Evolutionary conservation across 64 coral and sea anemone species (phyloP).

Genomic region (Pachyseris speciosa): DNA sequence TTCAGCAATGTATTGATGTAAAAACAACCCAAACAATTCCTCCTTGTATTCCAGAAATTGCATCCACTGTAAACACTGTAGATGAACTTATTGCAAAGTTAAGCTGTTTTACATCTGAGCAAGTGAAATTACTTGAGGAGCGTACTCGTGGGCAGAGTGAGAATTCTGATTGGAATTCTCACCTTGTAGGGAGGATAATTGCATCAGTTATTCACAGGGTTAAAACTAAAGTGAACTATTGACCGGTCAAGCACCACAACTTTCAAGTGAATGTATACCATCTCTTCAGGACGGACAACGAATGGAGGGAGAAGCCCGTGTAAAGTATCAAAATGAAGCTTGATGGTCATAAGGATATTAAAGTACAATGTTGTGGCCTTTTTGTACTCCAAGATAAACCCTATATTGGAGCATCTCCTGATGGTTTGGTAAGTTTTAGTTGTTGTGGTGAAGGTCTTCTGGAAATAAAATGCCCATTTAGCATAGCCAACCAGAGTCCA

Average conservation of each 20-base stretch:
- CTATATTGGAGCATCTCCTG: constrained; percentile 69
- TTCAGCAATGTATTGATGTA: background rate
- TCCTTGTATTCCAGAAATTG: constrained; percentile 30
- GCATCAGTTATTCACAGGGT: constrained; percentile 67
- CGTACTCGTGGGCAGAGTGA: constrained; percentile 53
- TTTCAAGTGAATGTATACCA: constrained; percentile 5
- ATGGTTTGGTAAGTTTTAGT: constrained; percentile 60
- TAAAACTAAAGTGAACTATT: constrained; percentile 56
- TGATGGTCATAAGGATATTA: constrained; percentile 48
- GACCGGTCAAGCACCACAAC: constrained; percentile 14
- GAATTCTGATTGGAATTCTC: constrained; percentile 66
- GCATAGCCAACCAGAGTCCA: constrained; percentile 41
- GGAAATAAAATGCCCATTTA: constrained; percentile 59
- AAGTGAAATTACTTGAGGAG: constrained; percentile 53
- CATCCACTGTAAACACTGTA: constrained; percentile 18
- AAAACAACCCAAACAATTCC: constrained; percentile 52
- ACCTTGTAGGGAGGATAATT: constrained; percentile 65
- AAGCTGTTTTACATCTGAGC: constrained; percentile 5
- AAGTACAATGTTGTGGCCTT: constrained; percentile 39
- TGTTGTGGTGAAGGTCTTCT: constrained; percentile 36
- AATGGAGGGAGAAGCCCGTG: constrained; percentile 62
- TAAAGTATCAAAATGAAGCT: constrained; percentile 35
- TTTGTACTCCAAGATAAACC: constrained; percentile 43
- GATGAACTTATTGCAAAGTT: constrained; percentile 61
- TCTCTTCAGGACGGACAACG: constrained; percentile 47